Conservation (phyloP, 2,113 vertebrate genomes). For the Scytalopus superciliaris region DNA sequence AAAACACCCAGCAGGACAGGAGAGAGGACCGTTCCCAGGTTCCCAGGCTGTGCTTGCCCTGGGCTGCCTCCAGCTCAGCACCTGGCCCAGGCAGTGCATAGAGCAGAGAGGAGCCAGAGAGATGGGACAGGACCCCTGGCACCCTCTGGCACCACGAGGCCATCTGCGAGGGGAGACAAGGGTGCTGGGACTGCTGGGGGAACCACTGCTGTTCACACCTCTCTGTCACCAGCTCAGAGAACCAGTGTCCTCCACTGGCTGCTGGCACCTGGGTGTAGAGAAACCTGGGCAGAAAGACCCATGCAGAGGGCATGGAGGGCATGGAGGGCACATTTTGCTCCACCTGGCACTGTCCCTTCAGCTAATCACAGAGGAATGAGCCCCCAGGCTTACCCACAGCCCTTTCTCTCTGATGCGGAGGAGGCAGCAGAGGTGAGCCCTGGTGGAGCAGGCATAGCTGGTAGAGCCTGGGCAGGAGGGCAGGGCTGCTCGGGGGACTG, state of each 20-base stretch:
- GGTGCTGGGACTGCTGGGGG: neutral
- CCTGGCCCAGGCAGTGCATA: accelerated
- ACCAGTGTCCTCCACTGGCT: accelerated
- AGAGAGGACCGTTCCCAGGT: constrained; percentile 22
- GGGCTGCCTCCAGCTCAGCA: neutral
- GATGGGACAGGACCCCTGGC: accelerated
- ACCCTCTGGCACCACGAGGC: accelerated
- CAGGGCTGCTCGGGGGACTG: neutral
- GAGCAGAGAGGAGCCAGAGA: neutral
- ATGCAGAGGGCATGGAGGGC: accelerated
- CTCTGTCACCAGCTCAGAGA: neutral
- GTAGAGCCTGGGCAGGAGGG: neutral
- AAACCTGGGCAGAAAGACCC: neutral
- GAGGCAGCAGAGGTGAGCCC: neutral
- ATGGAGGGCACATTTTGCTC: accelerated
- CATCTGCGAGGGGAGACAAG: accelerated
- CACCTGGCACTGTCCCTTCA: neutral
- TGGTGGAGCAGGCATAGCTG: neutral
- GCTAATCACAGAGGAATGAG: neutral
- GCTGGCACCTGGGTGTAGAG: neutral
- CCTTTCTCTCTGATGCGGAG: accelerated
- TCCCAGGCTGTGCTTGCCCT: neutral
- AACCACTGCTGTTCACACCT: accelerated
- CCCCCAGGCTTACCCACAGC: accelerated
- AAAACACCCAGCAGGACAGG: neutral